Conservation (phyloP, 2,113 vertebrate species). For the Phalacrocorax pelagicus region DNA sequence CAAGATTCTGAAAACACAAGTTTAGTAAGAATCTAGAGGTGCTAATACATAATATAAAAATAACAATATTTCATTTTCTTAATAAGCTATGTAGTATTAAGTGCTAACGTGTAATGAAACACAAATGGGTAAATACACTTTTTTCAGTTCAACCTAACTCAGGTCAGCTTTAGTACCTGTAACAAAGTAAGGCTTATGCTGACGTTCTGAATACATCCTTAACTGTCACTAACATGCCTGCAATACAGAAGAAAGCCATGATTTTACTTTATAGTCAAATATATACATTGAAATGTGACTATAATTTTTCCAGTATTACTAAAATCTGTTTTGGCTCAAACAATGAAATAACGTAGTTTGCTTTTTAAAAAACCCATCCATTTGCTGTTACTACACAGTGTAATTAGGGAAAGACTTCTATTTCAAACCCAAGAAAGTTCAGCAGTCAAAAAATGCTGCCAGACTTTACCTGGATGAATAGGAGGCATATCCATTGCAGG, state of each 20-base stretch:
- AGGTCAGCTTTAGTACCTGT: neutral
- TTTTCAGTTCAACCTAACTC: neutral
- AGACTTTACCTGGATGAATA: conserved; percentile 84
- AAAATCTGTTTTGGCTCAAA: neutral
- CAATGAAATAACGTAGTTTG: neutral
- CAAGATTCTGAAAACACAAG: neutral
- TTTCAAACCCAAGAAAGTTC: neutral
- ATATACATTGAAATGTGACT: neutral
- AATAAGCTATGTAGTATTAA: neutral
- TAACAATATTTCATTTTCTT: neutral
- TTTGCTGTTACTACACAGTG: neutral
- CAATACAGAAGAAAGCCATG: neutral
- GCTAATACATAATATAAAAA: neutral
- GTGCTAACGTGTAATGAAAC: neutral
- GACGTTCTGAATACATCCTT: neutral
- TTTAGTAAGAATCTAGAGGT: neutral
- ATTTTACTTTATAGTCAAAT: neutral
- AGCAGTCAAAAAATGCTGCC: neutral
- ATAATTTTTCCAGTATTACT: neutral
- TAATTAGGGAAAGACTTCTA: neutral
- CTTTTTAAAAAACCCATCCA: neutral
- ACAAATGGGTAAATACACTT: neutral
- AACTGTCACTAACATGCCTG: neutral
- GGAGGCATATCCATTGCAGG: conserved; percentile 91
- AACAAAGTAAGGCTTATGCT: neutral